phyloP scores from a whole-genome alignment of 2,797 vertebrate genomes.

The Carduelis carduelis region DNA sequence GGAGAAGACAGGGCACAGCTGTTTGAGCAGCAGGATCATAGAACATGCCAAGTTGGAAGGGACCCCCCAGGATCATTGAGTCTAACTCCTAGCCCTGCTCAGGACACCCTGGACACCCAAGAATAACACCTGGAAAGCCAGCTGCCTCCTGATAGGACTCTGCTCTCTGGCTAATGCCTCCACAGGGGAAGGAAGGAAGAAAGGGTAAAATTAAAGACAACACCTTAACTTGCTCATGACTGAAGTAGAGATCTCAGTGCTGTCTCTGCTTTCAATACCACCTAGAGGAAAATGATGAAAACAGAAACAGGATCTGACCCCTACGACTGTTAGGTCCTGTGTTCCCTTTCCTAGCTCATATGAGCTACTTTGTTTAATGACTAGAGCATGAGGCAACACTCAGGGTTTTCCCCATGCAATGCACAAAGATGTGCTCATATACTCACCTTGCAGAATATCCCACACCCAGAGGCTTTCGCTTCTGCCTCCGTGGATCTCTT shows the following conservation, averaged over 20 bases:
- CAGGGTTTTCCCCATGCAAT: neutral
- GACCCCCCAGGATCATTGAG: neutral
- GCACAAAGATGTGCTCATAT: neutral
- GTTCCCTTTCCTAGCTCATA: neutral
- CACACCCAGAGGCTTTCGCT: constrained; percentile 87
- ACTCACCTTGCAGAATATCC: constrained; percentile 92
- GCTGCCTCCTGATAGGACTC: neutral
- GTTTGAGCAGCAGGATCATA: neutral
- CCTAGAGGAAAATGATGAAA: neutral
- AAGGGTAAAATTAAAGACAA: neutral
- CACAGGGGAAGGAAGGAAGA: neutral
- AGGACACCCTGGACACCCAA: neutral
- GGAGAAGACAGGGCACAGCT: neutral
- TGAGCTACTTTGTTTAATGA: neutral
- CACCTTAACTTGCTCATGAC: neutral
- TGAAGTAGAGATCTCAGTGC: neutral
- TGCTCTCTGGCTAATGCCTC: neutral
- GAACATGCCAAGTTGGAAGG: neutral
- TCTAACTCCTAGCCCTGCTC: neutral
- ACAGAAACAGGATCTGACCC: neutral
- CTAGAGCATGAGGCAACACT: neutral
- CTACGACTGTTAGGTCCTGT: neutral
- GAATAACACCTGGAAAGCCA: neutral
- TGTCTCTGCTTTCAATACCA: neutral
- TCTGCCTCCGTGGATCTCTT: constrained; percentile 88